Percentiles rank a stretch among this genome's conserved stretches.
phyloP scores from a whole-genome alignment of 2,888 invertebrate species.

The Pherbina coryleti region DNA sequence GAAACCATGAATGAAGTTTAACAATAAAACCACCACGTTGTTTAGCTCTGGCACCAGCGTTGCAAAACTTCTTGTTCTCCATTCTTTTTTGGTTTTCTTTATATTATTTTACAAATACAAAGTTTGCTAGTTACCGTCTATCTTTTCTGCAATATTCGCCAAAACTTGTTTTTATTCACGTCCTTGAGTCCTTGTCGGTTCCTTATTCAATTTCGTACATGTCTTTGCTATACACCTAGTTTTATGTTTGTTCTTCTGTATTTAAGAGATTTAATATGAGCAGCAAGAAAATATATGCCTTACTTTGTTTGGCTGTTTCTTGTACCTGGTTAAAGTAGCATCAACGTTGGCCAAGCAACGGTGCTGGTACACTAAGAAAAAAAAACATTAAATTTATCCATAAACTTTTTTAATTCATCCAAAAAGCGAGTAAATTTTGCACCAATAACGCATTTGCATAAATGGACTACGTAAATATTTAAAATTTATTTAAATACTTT shows the following conservation, averaged over 20 bases:
- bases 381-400: too few species aligned
- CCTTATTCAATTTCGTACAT: slow-evolving; percentile 13
- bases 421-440: too few species aligned
- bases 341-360: too few species aligned
- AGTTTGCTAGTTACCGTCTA: not conserved
- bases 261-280: not conserved
- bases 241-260: not conserved
- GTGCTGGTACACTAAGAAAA: too few species aligned
- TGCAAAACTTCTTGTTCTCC: slow-evolving; percentile 1
- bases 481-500: too few species aligned
- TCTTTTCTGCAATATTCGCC: not conserved
- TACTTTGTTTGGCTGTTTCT: not conserved
- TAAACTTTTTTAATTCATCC: too few species aligned
- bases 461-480: too few species aligned
- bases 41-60: not conserved
- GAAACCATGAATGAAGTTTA: not conserved
- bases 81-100: not conserved
- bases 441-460: too few species aligned
- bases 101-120: not conserved
- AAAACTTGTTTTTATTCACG: slow-evolving; percentile 28
- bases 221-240: not conserved
- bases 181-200: slow-evolving; percentile 38
- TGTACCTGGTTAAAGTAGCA: not conserved
- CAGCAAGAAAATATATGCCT: not conserved
- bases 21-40: not conserved